phyloP scores from a whole-genome alignment of 2,888 invertebrate genomes.

The Drosophila pseudotalamancana region DNA sequence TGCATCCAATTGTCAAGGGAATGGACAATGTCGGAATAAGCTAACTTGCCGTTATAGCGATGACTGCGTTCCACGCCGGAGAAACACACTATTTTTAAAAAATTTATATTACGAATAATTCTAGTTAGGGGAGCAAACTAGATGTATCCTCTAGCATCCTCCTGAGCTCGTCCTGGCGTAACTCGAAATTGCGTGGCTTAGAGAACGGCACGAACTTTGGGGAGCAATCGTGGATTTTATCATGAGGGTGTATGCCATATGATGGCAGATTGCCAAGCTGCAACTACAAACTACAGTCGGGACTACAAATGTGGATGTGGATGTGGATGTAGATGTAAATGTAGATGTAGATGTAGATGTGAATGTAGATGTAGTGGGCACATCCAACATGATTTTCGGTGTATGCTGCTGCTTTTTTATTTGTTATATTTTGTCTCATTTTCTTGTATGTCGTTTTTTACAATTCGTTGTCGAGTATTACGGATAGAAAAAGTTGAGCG shows the following conservation, averaged over 20 bases:
- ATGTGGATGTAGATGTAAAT: slow-evolving; percentile 3
- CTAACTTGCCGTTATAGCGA: slow-evolving; percentile 40
- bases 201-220: slow-evolving; percentile 60
- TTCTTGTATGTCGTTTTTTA: slow-evolving; percentile 51
- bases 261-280: slow-evolving; percentile 80
- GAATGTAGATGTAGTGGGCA: slow-evolving; percentile 6
- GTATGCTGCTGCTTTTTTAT: slow-evolving; percentile 35
- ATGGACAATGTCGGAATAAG: slow-evolving; percentile 50
- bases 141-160: slow-evolving; percentile 30
- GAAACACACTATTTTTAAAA: slow-evolving; percentile 66
- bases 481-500: slow-evolving; percentile 64
- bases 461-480: slow-evolving; percentile 63
- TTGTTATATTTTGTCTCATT: slow-evolving; percentile 47
- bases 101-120: slow-evolving; percentile 51
- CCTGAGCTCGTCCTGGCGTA: slow-evolving; percentile 24
- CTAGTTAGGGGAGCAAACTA: slow-evolving; percentile 40
- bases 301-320: slow-evolving; percentile 21
- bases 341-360: slow-evolving; percentile 6
- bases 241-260: slow-evolving; percentile 73
- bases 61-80: slow-evolving; percentile 47
- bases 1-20: slow-evolving; percentile 59
- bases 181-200: slow-evolving; percentile 66
- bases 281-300: slow-evolving; percentile 50
- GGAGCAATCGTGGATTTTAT: slow-evolving; percentile 77
- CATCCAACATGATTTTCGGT: slow-evolving; percentile 42